These are phyloP conservation scores for Drosophila ohnishii DNA, from an alignment of 1,140 invertebrate species.

Conservation along the genomic window DNA sequence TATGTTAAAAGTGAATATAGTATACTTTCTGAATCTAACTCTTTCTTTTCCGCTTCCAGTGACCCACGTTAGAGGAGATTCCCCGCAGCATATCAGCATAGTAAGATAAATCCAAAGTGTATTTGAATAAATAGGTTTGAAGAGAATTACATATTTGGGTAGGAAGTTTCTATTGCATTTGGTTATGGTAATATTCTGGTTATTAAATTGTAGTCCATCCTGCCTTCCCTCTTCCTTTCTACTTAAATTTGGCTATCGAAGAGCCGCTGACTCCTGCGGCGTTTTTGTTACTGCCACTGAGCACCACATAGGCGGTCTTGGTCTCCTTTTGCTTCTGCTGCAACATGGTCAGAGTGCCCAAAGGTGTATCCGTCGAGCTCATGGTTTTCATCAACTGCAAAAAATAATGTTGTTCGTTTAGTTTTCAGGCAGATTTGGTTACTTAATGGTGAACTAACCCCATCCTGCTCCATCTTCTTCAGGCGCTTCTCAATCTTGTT, in stretches of 20 bases:
- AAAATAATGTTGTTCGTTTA: slow-evolving; percentile 82
- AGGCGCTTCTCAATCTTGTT: slow-evolving; percentile 99
- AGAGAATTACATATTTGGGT: slow-evolving; percentile 77
- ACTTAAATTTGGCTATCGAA: slow-evolving; percentile 82
- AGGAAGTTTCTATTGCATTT: slow-evolving; percentile 79
- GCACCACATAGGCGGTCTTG: slow-evolving; percentile 96
- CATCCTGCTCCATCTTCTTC: slow-evolving; percentile 97
- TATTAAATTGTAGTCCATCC: slow-evolving; percentile 11
- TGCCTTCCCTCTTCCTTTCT: slow-evolving; percentile 15
- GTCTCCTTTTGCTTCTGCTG: slow-evolving; percentile 98
- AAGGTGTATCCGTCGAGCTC: slow-evolving; percentile 98
- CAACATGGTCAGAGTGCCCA: slow-evolving; percentile 96
- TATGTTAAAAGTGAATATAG: neutral
- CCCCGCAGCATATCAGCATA: slow-evolving; percentile 26
- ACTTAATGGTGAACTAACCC: slow-evolving; percentile 84
- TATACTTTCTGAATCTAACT: neutral
- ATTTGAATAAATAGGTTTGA: slow-evolving; percentile 54
- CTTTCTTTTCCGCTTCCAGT: slow-evolving; percentile 22
- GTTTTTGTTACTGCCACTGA: slow-evolving; percentile 92
- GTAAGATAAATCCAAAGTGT: slow-evolving; percentile 46
- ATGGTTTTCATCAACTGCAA: slow-evolving; percentile 97
- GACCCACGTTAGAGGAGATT: slow-evolving; percentile 25
- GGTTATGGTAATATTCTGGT: slow-evolving; percentile 59
- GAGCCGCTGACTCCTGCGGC: slow-evolving; percentile 55
- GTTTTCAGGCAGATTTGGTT: neutral